These are phyloP conservation scores for Pelobates fuscus DNA, from an alignment of 2,113 vertebrate species.

Conservation along the genomic window DNA sequence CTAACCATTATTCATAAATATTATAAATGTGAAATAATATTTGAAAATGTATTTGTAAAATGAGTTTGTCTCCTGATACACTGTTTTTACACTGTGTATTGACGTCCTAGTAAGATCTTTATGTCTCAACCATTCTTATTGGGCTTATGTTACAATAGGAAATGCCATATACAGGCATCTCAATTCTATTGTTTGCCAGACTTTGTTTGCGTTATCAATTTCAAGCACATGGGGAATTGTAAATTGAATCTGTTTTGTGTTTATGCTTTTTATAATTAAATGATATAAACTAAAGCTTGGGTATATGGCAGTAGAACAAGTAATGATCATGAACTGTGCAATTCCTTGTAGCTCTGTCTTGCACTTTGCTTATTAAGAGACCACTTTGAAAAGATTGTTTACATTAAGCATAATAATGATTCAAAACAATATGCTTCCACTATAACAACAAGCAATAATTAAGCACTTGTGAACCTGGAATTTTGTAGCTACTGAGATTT, in stretches of 20 bases:
- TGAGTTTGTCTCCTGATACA: too few relatives aligned
- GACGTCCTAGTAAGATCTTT: too few relatives aligned
- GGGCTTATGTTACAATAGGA: too few relatives aligned
- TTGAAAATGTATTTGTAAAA: too few relatives aligned
- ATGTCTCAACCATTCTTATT: too few relatives aligned
- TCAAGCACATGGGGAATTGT: not conserved
- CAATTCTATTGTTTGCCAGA: too few relatives aligned
- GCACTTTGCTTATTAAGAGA: constrained; percentile 26
- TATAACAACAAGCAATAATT: constrained; percentile 31
- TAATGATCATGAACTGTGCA: constrained; percentile 19
- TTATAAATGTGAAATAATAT: too few relatives aligned
- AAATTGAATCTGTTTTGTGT: constrained; percentile 1
- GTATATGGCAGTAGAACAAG: constrained; percentile 4
- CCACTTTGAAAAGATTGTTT: constrained; percentile 23
- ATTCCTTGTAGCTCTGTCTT: not conserved
- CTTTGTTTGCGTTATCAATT: not conserved
- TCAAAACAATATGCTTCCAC: constrained; percentile 30
- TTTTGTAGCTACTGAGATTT: not conserved
- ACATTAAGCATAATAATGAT: constrained; percentile 45
- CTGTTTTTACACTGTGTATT: too few relatives aligned
- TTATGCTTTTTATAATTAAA: constrained; percentile 10
- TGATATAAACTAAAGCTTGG: not conserved
- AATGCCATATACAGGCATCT: too few relatives aligned
- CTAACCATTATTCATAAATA: too few relatives aligned
- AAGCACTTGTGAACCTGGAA: not conserved